Percentiles rank a stretch among this genome's conserved stretches.
Conservation (phyloP, 2,113 vertebrate genomes). For the Tricholaema leucomelas region DNA sequence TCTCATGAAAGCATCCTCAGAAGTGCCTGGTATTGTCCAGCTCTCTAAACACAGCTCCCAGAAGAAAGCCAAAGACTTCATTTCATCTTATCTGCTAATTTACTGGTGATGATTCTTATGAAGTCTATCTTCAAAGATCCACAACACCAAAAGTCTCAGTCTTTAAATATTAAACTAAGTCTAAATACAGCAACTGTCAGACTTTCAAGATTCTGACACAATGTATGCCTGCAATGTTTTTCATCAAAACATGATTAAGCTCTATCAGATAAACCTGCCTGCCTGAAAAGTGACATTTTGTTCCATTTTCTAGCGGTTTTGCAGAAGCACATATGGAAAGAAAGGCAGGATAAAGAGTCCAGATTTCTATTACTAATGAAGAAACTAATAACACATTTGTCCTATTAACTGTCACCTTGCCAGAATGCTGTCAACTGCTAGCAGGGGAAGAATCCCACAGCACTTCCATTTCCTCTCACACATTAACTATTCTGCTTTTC, state of each 20-base stretch:
- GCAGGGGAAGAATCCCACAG: not conserved
- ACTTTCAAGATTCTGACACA: not conserved
- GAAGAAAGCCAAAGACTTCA: not conserved
- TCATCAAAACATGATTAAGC: not conserved
- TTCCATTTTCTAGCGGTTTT: slow-evolving; percentile 13
- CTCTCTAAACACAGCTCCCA: not conserved
- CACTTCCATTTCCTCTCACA: not conserved
- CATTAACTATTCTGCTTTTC: not conserved
- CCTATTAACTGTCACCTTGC: not conserved
- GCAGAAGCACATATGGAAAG: not conserved
- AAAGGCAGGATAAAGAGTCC: not conserved
- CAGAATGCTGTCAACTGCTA: not conserved
- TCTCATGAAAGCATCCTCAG: not conserved
- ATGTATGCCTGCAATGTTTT: not conserved
- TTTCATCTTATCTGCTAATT: not conserved
- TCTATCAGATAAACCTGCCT: not conserved
- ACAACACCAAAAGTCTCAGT: not conserved
- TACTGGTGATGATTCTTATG: not conserved
- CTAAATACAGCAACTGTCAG: slow-evolving; percentile 23
- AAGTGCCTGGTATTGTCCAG: not conserved
- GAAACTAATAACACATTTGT: slow-evolving; percentile 10
- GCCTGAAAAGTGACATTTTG: slow-evolving; percentile 20
- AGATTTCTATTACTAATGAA: slow-evolving; percentile 39
- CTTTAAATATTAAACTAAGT: slow-evolving; percentile 14
- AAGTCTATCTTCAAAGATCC: not conserved